These are phyloP conservation scores for Carlito syrichta DNA, from an alignment of 2,113 vertebrate genomes.

Conservation along the genomic window DNA sequence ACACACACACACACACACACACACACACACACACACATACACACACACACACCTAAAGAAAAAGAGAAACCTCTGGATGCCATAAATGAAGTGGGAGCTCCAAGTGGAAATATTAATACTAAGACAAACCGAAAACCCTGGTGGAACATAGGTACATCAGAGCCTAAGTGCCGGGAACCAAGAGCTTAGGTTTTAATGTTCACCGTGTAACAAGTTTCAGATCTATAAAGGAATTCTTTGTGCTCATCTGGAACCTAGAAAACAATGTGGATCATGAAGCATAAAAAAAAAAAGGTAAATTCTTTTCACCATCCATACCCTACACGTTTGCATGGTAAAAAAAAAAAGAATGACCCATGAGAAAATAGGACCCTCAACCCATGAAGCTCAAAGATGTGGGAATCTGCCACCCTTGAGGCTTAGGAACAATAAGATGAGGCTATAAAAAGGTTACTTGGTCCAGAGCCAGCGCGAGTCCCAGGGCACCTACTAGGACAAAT, in stretches of 20 bases:
- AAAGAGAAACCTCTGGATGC: neutral
- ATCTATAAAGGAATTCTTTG: neutral
- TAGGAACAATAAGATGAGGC: neutral
- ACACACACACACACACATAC: no score
- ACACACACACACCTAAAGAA: no score
- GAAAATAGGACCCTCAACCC: neutral
- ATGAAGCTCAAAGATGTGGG: neutral
- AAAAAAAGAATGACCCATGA: neutral
- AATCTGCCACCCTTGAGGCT: neutral
- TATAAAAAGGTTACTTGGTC: neutral
- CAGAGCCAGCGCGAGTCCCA: neutral
- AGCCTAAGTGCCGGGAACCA: neutral
- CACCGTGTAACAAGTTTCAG: neutral
- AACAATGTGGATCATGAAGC: neutral
- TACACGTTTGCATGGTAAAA: neutral
- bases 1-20: no score
- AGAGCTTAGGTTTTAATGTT: neutral
- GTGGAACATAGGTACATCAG: neutral
- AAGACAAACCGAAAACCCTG: neutral
- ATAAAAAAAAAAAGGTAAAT: neutral
- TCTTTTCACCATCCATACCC: neutral
- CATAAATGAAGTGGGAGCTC: neutral
- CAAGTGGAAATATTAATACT: neutral
- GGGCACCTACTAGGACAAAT: neutral
- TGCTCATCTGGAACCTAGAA: neutral